Evolutionary conservation across 2,888 invertebrate genomes (phyloP).

Genomic region (Epirrhoe alternata): DNA sequence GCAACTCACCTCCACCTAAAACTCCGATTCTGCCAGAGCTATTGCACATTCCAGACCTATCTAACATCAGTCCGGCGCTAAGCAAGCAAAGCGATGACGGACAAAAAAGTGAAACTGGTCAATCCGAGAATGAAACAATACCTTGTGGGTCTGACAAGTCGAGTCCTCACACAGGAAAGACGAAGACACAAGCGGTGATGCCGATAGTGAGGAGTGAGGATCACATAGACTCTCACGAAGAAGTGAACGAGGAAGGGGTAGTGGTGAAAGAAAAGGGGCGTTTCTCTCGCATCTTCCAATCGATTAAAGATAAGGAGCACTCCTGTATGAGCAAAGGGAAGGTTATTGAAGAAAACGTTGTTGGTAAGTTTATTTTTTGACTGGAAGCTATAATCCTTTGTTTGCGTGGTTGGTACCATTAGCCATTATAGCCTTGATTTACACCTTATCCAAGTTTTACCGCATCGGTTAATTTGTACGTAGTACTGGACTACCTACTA

Average conservation of each 20-base stretch:
- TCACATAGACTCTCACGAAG: slow-evolving; percentile 63
- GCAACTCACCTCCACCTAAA: slow-evolving; percentile 77
- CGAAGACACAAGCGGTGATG: slow-evolving; percentile 80
- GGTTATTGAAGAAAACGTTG: slow-evolving; percentile 76
- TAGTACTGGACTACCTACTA: no score
- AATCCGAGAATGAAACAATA: slow-evolving; percentile 81
- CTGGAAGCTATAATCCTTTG: background rate
- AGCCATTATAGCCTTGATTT: slow-evolving; percentile 12
- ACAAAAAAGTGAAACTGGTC: slow-evolving; percentile 74
- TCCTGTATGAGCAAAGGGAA: slow-evolving; percentile 82
- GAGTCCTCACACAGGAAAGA: slow-evolving; percentile 74
- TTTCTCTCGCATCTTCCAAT: slow-evolving; percentile 74
- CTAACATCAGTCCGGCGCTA: slow-evolving; percentile 71
- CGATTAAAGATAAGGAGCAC: slow-evolving; percentile 76
- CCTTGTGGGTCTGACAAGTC: slow-evolving; percentile 80
- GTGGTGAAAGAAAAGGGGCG: slow-evolving; percentile 75
- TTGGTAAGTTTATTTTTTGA: slow-evolving; percentile 58
- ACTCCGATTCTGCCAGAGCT: slow-evolving; percentile 75
- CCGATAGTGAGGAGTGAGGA: slow-evolving; percentile 80
- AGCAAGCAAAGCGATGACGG: slow-evolving; percentile 79
- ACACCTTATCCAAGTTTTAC: slow-evolving; percentile 3
- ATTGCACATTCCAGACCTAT: slow-evolving; percentile 71
- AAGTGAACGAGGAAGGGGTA: slow-evolving; percentile 64
- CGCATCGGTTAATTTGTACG: no score
- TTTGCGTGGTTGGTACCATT: no score